Evolutionary conservation across 2,888 invertebrate species (phyloP).

Genomic region (Pardosa pseudoannulata): DNA sequence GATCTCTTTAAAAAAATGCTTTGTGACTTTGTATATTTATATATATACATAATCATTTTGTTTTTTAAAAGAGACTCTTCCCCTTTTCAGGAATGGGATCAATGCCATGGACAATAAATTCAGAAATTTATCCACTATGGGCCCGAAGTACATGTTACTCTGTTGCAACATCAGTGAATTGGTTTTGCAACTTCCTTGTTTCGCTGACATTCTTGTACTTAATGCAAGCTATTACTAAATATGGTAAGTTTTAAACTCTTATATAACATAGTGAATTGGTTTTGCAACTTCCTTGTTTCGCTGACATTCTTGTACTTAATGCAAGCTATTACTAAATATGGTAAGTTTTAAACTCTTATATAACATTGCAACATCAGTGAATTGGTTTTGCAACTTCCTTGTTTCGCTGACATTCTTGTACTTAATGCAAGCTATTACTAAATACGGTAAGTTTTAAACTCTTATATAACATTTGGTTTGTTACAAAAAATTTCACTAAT

Average conservation of each 20-base stretch:
- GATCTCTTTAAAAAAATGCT: too few relatives aligned
- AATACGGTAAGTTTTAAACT: slow-evolving; percentile 78
- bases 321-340: slow-evolving; percentile 78
- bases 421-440: slow-evolving; percentile 78
- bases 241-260: slow-evolving; percentile 78
- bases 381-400: slow-evolving; percentile 80
- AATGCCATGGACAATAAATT: slow-evolving; percentile 81
- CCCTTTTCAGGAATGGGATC: slow-evolving; percentile 79
- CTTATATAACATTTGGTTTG: too few relatives aligned
- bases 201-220: slow-evolving; percentile 80
- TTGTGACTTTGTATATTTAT: too few relatives aligned
- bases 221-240: slow-evolving; percentile 78
- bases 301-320: slow-evolving; percentile 80
- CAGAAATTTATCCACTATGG: slow-evolving; percentile 81
- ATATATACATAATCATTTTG: neutral
- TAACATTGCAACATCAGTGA: slow-evolving; percentile 79
- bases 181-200: slow-evolving; percentile 80
- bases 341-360: slow-evolving; percentile 77
- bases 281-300: slow-evolving; percentile 80
- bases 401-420: slow-evolving; percentile 80
- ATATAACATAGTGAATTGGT: too few relatives aligned
- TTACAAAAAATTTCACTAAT: too few relatives aligned
- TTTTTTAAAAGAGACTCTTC: neutral
- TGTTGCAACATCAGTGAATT: slow-evolving; percentile 79
- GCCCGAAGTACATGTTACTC: slow-evolving; percentile 80